phyloP scores from a whole-genome alignment of 1,140 invertebrate species.

The Cyclargus thomasi region DNA sequence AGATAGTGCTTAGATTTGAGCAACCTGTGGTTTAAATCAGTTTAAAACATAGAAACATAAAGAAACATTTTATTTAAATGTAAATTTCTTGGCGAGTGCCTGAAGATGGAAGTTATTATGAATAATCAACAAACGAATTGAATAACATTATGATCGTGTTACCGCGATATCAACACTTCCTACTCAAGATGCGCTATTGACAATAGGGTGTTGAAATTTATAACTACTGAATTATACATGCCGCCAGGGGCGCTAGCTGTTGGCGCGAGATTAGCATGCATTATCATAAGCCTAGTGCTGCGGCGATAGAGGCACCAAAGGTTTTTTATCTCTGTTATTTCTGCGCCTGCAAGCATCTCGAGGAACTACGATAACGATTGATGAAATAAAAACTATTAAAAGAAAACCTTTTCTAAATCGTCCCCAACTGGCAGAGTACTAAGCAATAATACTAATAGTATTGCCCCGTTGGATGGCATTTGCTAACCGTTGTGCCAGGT shows the following conservation, averaged over 20 bases:
- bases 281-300: constrained; percentile 15
- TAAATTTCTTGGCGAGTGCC: neutral
- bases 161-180: neutral
- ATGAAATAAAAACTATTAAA: neutral
- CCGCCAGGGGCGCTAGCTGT: constrained; percentile 1
- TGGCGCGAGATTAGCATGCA: constrained; percentile 17
- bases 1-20: no score
- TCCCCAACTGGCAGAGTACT: no score
- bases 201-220: constrained; percentile 4
- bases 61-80: neutral
- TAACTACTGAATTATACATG: constrained; percentile 14
- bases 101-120: neutral
- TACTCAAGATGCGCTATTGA: neutral
- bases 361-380: neutral
- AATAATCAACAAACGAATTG: neutral
- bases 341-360: neutral
- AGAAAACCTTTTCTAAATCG: no score
- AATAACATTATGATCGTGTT: neutral
- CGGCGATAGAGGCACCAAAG: neutral
- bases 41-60: no score
- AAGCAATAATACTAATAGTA: no score
- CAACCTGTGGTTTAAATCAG: no score
- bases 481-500: no score
- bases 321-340: neutral
- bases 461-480: no score